Base-by-base conservation (phyloP, 2,888 invertebrate species). In the Lamellibrachia satsuma region DNA sequence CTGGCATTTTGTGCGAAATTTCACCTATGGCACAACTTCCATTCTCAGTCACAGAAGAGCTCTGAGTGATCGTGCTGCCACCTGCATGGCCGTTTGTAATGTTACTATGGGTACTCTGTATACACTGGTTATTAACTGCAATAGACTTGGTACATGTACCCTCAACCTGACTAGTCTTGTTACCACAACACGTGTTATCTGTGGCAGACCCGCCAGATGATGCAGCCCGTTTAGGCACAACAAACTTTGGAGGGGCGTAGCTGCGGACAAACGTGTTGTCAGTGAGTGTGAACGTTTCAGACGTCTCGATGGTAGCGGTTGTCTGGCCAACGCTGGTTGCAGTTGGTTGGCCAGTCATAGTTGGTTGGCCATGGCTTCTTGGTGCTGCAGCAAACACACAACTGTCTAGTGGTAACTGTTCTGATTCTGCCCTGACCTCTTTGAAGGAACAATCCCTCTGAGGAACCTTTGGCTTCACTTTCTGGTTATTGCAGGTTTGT, bases 191-290 rank as follows among this genome's bases (percentile, higher is more conserved):
- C 75, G 75, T 75, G 75, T 15, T 75, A n/a, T 75, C 22, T 6
- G 15, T 75, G 15, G 1, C 60, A 75, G 15, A 75, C 15, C 39
- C 39, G 39, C 75, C 2, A 3, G 75, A 75, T 6, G 75, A 75
- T n/a, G 75, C n/a, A 75, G 6, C 75, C 75, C 22, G 75, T 75
- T 75, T 75, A 75, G 75, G 75, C 15, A 75, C 6, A n/a, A 75
- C 22, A 75, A 75, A 75, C 75, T 6, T 75, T 11, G 75, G 75
- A 75, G 75, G 75, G 22, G 75, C 75, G 2, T 75, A 75, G 75
- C 75, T 75, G n/a, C 75, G 75, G 75, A 75, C 75, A 75, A 75
- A 75, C 22, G 75, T 75, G n/a, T 75, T 75, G 75, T 15, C 75
- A 4, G 75, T 75, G 75, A 75, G 75, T 75, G 75, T 75, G 22